Percentiles rank a stretch among this genome's conserved stretches.
phyloP scores from a whole-genome alignment of 2,113 vertebrate genomes.

The Halcyon malimbica region DNA sequence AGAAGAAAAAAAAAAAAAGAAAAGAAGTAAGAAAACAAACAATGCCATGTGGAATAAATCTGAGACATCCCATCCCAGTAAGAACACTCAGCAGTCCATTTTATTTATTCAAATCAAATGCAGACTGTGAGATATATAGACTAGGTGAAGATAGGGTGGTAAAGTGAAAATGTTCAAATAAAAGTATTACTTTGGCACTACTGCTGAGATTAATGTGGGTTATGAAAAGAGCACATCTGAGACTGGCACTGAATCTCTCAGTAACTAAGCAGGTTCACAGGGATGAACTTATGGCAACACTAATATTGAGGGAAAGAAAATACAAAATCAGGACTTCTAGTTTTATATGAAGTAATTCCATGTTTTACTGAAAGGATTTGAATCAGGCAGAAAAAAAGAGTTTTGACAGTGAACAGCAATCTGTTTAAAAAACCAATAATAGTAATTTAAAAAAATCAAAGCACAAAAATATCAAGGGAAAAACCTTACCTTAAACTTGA shows the following conservation, averaged over 20 bases:
- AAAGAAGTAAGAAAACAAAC: constrained; percentile 51
- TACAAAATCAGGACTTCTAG: not conserved
- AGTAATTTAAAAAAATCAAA: not conserved
- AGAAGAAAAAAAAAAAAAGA: not conserved
- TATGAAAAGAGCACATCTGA: constrained; percentile 20
- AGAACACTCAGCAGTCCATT: constrained; percentile 56
- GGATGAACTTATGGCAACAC: constrained; percentile 2
- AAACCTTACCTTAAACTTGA: not conserved
- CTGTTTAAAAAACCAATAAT: not conserved
- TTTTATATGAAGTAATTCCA: not conserved
- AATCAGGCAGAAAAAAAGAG: not conserved
- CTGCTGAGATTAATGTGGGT: constrained; percentile 7
- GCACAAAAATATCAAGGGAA: not conserved
- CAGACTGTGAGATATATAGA: constrained; percentile 25
- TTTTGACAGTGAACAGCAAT: not conserved
- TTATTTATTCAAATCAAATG: constrained; percentile 56
- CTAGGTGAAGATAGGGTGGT: constrained; percentile 21
- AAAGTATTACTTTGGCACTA: constrained; percentile 56
- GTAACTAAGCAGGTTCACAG: not conserved
- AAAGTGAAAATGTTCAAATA: constrained; percentile 44
- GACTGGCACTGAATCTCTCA: not conserved
- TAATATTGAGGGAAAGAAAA: constrained; percentile 8
- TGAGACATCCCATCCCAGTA: constrained; percentile 41
- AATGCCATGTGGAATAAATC: constrained; percentile 58
- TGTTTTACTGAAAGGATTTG: not conserved